A percentile compares a stretch with the other conserved stretches of the same genome.
These are phyloP conservation scores for Erebia aethiops DNA, from an alignment of 2,888 invertebrate genomes.

Conservation along the genomic window DNA sequence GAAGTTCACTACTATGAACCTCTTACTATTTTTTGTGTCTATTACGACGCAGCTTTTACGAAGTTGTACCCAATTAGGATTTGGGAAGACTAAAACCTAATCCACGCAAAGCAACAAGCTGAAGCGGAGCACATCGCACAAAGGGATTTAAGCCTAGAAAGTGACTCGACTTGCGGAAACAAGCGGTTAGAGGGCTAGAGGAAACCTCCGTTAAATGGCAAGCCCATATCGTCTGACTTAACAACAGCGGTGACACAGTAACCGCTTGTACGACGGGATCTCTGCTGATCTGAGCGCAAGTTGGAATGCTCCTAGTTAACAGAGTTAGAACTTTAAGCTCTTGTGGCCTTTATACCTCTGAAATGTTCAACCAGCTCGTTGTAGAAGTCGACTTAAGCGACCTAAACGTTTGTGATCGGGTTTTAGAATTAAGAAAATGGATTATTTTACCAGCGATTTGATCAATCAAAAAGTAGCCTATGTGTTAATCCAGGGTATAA, in stretches of 20 bases:
- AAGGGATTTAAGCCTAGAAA: conserved; percentile 38
- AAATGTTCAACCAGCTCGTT: background rate
- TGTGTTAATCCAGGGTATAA: no score
- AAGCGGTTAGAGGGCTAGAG: conserved; percentile 30
- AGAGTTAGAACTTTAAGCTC: background rate
- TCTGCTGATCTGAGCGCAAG: conserved; percentile 4
- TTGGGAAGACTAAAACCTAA: conserved; percentile 21
- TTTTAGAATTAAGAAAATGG: no score
- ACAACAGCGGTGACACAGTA: conserved; percentile 26
- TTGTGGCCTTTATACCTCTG: background rate
- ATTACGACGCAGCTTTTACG: background rate
- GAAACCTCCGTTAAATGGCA: conserved; percentile 28
- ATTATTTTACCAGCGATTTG: no score
- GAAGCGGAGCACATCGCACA: conserved; percentile 27
- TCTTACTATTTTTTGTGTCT: no score
- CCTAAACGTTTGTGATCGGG: no score
- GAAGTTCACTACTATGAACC: no score
- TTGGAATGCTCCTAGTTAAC: background rate
- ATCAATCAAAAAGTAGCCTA: no score
- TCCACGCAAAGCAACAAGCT: conserved; percentile 34
- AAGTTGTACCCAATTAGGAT: conserved; percentile 4
- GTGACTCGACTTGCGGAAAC: conserved; percentile 33
- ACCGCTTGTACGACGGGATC: conserved; percentile 23
- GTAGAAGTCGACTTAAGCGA: no score
- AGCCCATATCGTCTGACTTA: conserved; percentile 27